Evolutionary conservation across 1,140 invertebrate genomes (phyloP).

Genomic region (Steinernema khuongi): DNA sequence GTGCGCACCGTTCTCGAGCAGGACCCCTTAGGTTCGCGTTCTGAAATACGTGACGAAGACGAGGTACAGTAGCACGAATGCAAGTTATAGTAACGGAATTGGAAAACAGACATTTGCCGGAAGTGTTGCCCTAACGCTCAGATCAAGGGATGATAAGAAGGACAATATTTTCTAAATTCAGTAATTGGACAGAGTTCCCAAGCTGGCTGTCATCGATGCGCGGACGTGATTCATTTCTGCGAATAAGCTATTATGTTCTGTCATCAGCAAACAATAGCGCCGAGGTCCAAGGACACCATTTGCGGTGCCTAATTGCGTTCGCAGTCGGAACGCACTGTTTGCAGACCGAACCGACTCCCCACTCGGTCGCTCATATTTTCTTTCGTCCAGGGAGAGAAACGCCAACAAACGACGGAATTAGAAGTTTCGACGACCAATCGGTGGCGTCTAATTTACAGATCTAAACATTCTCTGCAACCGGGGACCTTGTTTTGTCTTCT

Average conservation of each 20-base stretch:
- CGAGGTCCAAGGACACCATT: background rate
- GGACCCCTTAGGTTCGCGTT: too few relatives aligned
- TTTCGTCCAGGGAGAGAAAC: background rate
- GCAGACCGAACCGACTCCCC: background rate
- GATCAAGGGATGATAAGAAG: background rate
- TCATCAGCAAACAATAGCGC: background rate
- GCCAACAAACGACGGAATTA: background rate
- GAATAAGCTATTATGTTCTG: too few relatives aligned
- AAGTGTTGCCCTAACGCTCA: too few relatives aligned
- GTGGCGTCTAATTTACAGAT: background rate
- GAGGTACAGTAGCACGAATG: too few relatives aligned
- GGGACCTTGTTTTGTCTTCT: constrained; percentile 5
- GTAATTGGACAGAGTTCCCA: background rate
- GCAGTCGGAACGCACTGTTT: background rate
- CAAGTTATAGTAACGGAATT: too few relatives aligned
- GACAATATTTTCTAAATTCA: background rate
- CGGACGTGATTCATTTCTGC: too few relatives aligned
- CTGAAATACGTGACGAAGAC: too few relatives aligned
- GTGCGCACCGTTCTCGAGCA: too few relatives aligned
- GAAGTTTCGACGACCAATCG: background rate
- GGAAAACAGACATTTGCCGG: too few relatives aligned
- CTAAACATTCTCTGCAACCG: background rate
- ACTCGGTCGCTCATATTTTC: background rate
- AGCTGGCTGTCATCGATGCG: background rate
- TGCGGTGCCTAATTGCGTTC: background rate